phyloP scores from a whole-genome alignment of 2,113 vertebrate genomes.

The Micronycteris hirsuta region DNA sequence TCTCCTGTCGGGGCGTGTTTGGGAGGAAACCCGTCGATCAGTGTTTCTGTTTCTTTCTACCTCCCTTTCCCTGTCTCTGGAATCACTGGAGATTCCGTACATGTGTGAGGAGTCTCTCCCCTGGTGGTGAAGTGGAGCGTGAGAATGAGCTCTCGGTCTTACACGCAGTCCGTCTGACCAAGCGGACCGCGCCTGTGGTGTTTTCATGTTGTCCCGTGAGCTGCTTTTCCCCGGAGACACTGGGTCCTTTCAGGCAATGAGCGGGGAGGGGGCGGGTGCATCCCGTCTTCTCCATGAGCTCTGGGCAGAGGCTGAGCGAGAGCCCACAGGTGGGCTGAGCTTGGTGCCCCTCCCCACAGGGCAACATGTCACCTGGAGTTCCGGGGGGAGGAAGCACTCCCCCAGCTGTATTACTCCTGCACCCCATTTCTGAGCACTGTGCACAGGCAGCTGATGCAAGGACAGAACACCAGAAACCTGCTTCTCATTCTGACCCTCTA shows the following conservation, averaged over 20 bases:
- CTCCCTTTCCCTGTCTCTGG: too few relatives aligned
- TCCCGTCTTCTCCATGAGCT: not conserved
- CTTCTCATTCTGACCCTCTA: not conserved
- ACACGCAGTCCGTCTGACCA: not conserved
- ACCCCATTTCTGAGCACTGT: not conserved
- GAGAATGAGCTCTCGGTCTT: not conserved
- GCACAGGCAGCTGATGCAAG: not conserved
- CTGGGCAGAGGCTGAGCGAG: not conserved
- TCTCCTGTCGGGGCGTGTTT: too few relatives aligned
- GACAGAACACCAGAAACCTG: not conserved
- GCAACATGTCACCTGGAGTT: not conserved
- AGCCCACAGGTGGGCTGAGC: not conserved
- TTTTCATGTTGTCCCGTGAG: not conserved
- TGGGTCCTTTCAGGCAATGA: not conserved
- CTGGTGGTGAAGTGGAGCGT: not conserved
- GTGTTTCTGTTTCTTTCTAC: too few relatives aligned
- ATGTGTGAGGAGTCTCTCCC: not conserved
- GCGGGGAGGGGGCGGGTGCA: rapidly evolving
- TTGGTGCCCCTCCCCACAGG: not conserved
- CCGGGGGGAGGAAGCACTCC: not conserved
- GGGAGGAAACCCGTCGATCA: too few relatives aligned
- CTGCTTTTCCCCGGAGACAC: not conserved
- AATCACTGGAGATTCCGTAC: too few relatives aligned
- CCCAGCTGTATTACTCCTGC: not conserved
- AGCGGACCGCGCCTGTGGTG: not conserved